Evolutionary conservation across 2,888 invertebrate genomes (phyloP).

Genomic region (Ichneumoninae sp.): DNA sequence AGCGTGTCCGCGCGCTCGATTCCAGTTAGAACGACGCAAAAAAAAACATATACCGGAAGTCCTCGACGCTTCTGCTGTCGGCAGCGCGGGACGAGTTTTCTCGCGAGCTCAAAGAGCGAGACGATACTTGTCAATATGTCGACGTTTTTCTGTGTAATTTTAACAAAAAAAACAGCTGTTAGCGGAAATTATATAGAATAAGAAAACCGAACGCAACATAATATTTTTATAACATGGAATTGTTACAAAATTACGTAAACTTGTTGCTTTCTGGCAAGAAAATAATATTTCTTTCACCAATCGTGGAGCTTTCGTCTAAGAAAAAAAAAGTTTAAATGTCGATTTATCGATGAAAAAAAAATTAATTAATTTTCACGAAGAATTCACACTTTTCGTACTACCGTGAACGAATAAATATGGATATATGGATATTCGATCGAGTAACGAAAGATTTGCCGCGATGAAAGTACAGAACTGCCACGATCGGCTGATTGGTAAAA

Average conservation of each 20-base stretch:
- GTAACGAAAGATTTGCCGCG: neutral
- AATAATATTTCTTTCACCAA: neutral
- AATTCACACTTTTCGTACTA: conserved; percentile 3
- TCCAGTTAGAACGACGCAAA: conserved; percentile 23
- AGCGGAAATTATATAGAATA: neutral
- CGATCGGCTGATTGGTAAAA: conserved; percentile 21
- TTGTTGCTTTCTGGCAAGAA: neutral
- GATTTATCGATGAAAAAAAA: conserved; percentile 11
- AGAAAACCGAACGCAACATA: neutral
- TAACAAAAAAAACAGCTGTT: neutral
- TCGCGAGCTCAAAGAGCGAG: neutral
- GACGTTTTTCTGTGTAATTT: neutral
- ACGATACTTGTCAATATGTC: neutral
- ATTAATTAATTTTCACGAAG: neutral
- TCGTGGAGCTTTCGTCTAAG: neutral
- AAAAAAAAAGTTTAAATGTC: neutral
- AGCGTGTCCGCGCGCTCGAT: conserved; percentile 2
- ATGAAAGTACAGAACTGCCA: neutral
- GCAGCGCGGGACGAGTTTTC: neutral
- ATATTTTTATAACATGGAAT: neutral
- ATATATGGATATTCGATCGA: conserved; percentile 36
- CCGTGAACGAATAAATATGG: conserved; percentile 22
- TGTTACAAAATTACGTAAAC: neutral
- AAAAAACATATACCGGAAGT: conserved; percentile 41
- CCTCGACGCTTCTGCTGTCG: conserved; percentile 6